A percentile compares a stretch with the other conserved stretches of the same genome.
Evolutionary conservation across 1,140 invertebrate genomes (phyloP).

Genomic region (Whitmania pigra): DNA sequence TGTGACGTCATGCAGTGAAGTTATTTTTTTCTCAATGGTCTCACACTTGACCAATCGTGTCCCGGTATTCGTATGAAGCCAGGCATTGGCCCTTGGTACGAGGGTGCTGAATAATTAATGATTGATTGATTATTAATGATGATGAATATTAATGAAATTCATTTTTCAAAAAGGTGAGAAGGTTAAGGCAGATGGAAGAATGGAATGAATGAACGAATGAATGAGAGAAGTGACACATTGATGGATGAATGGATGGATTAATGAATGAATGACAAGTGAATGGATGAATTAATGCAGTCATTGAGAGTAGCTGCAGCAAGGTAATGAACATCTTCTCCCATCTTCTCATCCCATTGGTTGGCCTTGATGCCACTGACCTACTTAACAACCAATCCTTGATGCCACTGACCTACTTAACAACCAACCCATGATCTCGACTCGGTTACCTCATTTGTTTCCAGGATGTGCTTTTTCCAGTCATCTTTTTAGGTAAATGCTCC

Average conservation of each 20-base stretch:
- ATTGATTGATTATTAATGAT: background rate
- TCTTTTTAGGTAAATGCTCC: too few relatives aligned
- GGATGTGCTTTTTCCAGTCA: too few relatives aligned
- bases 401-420: too few relatives aligned
- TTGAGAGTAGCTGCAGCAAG: too few relatives aligned
- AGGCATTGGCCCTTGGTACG: slow-evolving; percentile 23
- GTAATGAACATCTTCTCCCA: too few relatives aligned
- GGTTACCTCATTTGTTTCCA: too few relatives aligned
- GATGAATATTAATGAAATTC: background rate
- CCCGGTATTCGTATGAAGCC: slow-evolving; percentile 21
- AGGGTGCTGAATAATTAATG: slow-evolving; percentile 22
- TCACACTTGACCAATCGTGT: slow-evolving; percentile 23
- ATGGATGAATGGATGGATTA: background rate
- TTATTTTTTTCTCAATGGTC: slow-evolving; percentile 25
- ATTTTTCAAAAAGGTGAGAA: background rate
- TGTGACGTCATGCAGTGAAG: slow-evolving; percentile 19
- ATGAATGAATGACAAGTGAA: background rate
- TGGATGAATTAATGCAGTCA: too few relatives aligned
- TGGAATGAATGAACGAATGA: background rate
- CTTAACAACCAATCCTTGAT: too few relatives aligned
- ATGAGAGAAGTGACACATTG: background rate
- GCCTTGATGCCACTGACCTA: too few relatives aligned
- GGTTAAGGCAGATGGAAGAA: background rate
- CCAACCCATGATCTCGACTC: too few relatives aligned
- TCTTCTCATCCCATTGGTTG: too few relatives aligned